These are phyloP conservation scores for Trissolcus basalis DNA, from an alignment of 1,140 invertebrate genomes.

Conservation along the genomic window DNA sequence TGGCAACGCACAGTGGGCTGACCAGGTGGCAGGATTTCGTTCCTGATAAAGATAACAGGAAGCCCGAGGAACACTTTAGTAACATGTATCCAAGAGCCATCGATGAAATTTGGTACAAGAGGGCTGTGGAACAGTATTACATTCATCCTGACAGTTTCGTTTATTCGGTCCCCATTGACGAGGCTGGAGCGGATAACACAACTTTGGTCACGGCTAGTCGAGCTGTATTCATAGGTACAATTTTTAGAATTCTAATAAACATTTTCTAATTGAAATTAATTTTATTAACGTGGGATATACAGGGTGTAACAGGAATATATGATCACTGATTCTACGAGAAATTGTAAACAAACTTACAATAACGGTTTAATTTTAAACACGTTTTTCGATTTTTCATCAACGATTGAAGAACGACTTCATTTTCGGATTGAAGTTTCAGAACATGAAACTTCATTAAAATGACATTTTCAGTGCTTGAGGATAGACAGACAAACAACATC, in stretches of 20 bases:
- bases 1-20: constrained; percentile 92
- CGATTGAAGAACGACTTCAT: too few relatives aligned
- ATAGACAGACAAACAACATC: too few relatives aligned
- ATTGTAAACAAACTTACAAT: too few relatives aligned
- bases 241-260: too few relatives aligned
- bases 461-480: too few relatives aligned
- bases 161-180: constrained; percentile 89
- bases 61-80: constrained; percentile 69
- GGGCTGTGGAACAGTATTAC: constrained; percentile 93
- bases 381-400: too few relatives aligned
- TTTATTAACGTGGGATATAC: neutral
- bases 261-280: constrained; percentile 12
- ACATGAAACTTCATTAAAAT: too few relatives aligned
- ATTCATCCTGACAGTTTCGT: constrained; percentile 89
- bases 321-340: too few relatives aligned
- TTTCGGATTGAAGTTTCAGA: too few relatives aligned
- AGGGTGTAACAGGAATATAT: too few relatives aligned
- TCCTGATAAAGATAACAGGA: constrained; percentile 60
- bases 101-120: constrained; percentile 94
- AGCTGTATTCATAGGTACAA: constrained; percentile 86
- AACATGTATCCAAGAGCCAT: constrained; percentile 80
- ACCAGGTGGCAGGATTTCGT: constrained; percentile 90
- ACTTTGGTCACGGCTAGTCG: constrained; percentile 90
- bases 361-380: too few relatives aligned
- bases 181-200: constrained; percentile 79